Conservation (phyloP, 1,140 invertebrate species). For the Plectus sambesii region DNA sequence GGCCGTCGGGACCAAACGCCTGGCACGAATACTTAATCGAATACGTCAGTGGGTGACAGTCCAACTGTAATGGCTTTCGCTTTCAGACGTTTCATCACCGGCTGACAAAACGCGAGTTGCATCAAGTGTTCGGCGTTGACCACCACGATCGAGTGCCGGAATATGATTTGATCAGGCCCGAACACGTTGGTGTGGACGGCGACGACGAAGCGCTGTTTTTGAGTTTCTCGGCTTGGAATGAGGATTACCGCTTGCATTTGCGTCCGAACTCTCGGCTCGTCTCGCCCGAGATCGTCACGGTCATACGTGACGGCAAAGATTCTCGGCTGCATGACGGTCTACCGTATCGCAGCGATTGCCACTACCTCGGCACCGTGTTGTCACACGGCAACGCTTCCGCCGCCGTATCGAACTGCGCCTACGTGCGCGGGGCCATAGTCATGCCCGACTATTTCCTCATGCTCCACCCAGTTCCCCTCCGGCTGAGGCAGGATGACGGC, state of each 20-base stretch:
- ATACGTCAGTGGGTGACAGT: too few species aligned
- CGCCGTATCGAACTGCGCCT: constrained; percentile 39
- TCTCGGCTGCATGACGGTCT: constrained; percentile 18
- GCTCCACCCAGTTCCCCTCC: constrained; percentile 38
- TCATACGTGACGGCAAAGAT: constrained; percentile 29
- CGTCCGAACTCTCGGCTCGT: constrained; percentile 32
- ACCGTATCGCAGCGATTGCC: constrained; percentile 27
- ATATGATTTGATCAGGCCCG: constrained; percentile 29
- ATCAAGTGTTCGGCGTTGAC: constrained; percentile 37
- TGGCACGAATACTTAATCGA: too few species aligned
- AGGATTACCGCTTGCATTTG: constrained; percentile 33
- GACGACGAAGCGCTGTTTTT: constrained; percentile 19
- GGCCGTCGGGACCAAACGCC: too few species aligned
- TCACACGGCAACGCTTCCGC: constrained; percentile 32
- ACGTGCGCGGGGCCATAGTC: constrained; percentile 38
- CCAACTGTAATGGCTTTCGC: too few species aligned
- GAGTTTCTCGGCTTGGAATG: constrained; percentile 36
- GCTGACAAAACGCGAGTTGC: constrained; percentile 33
- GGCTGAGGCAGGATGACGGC: constrained; percentile 18
- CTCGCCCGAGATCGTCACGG: constrained; percentile 37
- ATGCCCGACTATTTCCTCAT: constrained; percentile 40
- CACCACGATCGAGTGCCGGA: constrained; percentile 35
- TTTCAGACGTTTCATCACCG: constrained; percentile 35
- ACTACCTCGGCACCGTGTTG: constrained; percentile 35
- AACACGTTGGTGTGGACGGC: constrained; percentile 5